Evolutionary conservation across 35 echinoderm and acorn worm genomes (phyloP).

Genomic region (Apostichopus parvimensis): DNA sequence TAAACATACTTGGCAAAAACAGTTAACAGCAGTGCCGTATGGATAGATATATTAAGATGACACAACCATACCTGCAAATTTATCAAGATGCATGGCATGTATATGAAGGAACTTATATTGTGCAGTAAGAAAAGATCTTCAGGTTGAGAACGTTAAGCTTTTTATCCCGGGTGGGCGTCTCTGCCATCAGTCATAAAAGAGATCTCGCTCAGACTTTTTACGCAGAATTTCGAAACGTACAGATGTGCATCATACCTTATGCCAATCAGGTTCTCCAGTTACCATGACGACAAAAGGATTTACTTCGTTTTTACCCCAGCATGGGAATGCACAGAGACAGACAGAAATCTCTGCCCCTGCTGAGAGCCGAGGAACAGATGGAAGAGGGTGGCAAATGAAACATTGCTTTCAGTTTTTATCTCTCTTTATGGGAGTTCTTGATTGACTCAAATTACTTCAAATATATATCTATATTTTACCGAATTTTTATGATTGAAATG

Average conservation of each 20-base stretch:
- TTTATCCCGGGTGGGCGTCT: neutral
- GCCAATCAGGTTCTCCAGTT: slow-evolving; percentile 9
- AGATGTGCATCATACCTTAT: slow-evolving; percentile 17
- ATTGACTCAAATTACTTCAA: neutral
- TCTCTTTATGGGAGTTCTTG: neutral
- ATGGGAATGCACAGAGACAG: neutral
- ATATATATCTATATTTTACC: neutral
- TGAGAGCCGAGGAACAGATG: neutral
- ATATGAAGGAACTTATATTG: too few relatives aligned
- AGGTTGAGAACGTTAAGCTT: too few relatives aligned
- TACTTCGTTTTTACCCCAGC: neutral
- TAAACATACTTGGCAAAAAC: too few relatives aligned
- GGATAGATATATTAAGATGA: too few relatives aligned
- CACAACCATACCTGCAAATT: too few relatives aligned
- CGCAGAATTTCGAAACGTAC: neutral
- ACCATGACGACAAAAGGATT: slow-evolving; percentile 17
- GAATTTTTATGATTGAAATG: neutral
- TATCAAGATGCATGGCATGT: too few relatives aligned
- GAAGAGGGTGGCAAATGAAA: neutral
- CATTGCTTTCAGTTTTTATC: neutral
- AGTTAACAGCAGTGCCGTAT: too few relatives aligned
- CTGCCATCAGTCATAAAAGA: neutral
- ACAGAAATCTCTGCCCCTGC: slow-evolving; percentile 14
- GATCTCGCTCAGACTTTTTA: neutral
- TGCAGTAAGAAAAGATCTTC: too few relatives aligned